Evolutionary conservation across 2,797 vertebrate genomes (phyloP), one percentile per base, ranked within the genome.

Genomic region (Gambelia wislizenii): DNA sequence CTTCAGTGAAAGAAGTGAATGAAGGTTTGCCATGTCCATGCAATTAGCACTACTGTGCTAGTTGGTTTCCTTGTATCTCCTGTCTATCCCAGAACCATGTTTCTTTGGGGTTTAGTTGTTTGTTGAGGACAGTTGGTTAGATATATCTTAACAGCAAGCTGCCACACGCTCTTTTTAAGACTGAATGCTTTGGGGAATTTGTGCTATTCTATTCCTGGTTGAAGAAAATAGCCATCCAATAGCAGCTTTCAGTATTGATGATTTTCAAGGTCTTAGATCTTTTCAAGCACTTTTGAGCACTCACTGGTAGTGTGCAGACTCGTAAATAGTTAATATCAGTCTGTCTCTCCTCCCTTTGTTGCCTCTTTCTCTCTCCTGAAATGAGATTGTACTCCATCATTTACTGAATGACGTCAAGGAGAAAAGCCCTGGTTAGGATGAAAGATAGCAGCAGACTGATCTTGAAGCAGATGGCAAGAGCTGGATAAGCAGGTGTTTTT

Each of bases 311-410:
- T 84, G 39, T 70, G 39, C 75, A 89, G 16, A 16, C 7, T 36
- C 74, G 22, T 79, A 70, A 89, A 89, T 20, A 85, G 76, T 87
- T 87, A 52, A 79, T 78, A 47, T 70, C 36, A 18, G 30, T 7
- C 44, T 75, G 1, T 54, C 36, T 42, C 4, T 42, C 56, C 5
- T 47, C n/a, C 36, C 33, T 25, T 14, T 52, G 27, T 76, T 25
- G 22, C 75, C 52, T 33, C 20, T 5, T 30, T 44, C 25, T 36
- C 30, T 69, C 69, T 74, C n/a, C 56, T 75, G 88, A 61, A 85
- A 89, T 89, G 44, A 59, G 54, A 89, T 47, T 61, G 39, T 49
- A 77, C 64, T 47, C 72, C 47, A 52, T 80, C 47, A 22, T 89
- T 89, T 39, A 42, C 25, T 20, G 42, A 89, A 89, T 80, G n/a